These are phyloP conservation scores for Diabrotica balteata DNA, from an alignment of 2,888 invertebrate genomes.

Conservation along the genomic window DNA sequence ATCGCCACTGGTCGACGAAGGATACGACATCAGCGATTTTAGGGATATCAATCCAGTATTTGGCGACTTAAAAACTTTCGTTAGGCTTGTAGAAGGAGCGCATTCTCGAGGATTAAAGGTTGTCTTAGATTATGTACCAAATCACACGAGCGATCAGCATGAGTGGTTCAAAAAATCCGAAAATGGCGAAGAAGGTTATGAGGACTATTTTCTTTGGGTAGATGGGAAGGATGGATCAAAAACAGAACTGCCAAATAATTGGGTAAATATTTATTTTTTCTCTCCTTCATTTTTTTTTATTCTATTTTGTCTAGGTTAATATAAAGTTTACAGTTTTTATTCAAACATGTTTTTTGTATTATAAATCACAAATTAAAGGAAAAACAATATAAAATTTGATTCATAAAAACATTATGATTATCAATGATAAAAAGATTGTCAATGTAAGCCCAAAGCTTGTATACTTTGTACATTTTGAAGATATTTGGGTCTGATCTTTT, in stretches of 20 bases:
- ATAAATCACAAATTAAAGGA: no score
- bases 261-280: conserved; percentile 63
- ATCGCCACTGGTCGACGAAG: conserved; percentile 86
- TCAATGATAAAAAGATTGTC: no score
- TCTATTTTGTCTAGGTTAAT: no score
- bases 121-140: conserved; percentile 61
- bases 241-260: conserved; percentile 70
- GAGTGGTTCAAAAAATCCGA: conserved; percentile 82
- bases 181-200: conserved; percentile 66
- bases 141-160: conserved; percentile 78
- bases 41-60: conserved; percentile 74
- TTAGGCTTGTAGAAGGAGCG: conserved; percentile 64
- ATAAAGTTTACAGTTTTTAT: no score
- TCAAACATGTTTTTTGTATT: no score
- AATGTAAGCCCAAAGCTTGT: no score
- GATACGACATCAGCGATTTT: conserved; percentile 86
- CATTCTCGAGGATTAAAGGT: conserved; percentile 65
- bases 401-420: no score
- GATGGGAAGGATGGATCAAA: conserved; percentile 58
- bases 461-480: no score
- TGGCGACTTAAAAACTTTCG: conserved; percentile 78
- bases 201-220: conserved; percentile 83
- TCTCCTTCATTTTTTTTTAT: no score
- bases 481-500: no score
- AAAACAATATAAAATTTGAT: no score